A percentile compares a stretch with the other conserved stretches of the same genome.
Conservation (phyloP, 2,797 vertebrate species). For the Macrochelys suwanniensis region DNA sequence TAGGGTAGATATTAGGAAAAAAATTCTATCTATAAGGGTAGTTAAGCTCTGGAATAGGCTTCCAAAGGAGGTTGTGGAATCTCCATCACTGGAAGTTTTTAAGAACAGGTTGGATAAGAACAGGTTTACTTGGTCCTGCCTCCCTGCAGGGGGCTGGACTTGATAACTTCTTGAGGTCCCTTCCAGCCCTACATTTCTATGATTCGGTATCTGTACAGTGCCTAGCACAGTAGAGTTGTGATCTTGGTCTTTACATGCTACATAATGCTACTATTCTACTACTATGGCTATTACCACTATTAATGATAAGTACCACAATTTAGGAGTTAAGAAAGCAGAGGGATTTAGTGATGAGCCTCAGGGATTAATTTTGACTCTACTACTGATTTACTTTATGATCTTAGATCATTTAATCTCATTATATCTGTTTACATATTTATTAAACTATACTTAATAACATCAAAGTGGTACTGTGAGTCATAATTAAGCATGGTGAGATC, state of each 20-base stretch:
- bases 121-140: neutral
- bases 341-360: neutral
- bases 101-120: neutral
- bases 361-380: too few relatives aligned
- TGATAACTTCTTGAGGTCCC: neutral
- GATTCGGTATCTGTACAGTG: neutral
- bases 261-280: fast-evolving
- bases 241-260: neutral
- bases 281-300: slow-evolving; percentile 39
- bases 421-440: neutral
- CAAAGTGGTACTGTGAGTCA: neutral
- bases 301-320: neutral
- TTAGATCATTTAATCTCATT: neutral
- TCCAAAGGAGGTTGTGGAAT: neutral
- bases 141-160: neutral
- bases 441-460: neutral
- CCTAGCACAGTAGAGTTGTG: neutral
- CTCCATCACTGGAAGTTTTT: neutral
- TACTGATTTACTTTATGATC: too few relatives aligned
- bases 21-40: neutral
- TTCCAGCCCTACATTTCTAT: neutral
- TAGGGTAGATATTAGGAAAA: neutral
- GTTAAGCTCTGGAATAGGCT: neutral
- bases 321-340: neutral
- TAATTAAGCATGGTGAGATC: neutral